Evolutionary conservation across 2,113 vertebrate genomes (phyloP).

Genomic region (Entomyzon cyanotis): DNA sequence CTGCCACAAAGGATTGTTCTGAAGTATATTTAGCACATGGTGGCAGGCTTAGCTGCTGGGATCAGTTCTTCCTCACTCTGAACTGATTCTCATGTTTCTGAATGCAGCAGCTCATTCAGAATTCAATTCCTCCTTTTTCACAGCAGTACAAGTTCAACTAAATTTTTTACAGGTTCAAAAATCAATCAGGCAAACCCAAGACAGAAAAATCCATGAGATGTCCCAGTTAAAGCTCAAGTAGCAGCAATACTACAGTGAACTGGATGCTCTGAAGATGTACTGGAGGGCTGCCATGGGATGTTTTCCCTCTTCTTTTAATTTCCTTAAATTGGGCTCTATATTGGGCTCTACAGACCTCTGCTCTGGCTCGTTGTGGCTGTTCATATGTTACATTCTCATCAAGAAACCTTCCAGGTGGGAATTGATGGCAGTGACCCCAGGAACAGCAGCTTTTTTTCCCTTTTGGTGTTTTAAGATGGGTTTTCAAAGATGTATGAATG

Average conservation of each 20-base stretch:
- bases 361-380: neutral
- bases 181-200: conserved; percentile 16
- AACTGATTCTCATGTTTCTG: neutral
- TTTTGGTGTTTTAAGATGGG: neutral
- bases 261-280: neutral
- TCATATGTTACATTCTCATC: neutral
- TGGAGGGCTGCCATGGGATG: neutral
- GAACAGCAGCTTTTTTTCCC: neutral
- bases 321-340: rapidly evolving
- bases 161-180: conserved; percentile 12
- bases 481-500: conserved; percentile 1
- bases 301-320: neutral
- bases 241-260: neutral
- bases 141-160: neutral
- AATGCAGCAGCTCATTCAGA: conserved; percentile 14
- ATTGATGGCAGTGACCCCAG: neutral
- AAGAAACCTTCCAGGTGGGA: neutral
- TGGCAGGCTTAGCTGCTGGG: conserved; percentile 48
- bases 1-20: neutral
- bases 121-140: conserved; percentile 3
- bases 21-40: conserved; percentile 15
- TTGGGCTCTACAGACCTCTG: neutral
- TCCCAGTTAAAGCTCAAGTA: neutral
- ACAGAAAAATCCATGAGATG: neutral
- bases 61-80: neutral